Conservation (phyloP, 2,113 vertebrate species). For the Lethenteron reissneri region DNA sequence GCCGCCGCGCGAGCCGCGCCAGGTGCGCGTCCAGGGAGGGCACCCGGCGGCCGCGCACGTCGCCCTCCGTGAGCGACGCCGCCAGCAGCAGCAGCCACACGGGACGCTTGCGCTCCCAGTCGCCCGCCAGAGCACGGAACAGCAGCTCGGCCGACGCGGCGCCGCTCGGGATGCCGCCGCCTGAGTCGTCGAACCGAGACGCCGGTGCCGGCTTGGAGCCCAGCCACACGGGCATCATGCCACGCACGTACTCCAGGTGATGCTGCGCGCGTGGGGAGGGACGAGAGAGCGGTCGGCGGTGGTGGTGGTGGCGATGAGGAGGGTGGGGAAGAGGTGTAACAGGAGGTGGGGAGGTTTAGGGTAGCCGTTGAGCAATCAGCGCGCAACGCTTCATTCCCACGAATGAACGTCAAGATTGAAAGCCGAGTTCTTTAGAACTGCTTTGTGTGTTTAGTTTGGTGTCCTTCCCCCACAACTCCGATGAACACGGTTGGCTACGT, state of each 20-base stretch:
- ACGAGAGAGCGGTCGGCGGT: no score
- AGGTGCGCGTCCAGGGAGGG: conserved; percentile 78
- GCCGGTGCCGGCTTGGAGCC: conserved; percentile 71
- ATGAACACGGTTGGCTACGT: no score
- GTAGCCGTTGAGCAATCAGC: no score
- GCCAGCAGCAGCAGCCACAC: conserved; percentile 99
- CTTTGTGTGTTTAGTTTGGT: no score
- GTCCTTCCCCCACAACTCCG: no score
- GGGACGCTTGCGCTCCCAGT: conserved; percentile 92
- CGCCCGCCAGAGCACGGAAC: conserved; percentile 82
- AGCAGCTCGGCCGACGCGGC: conserved; percentile 59
- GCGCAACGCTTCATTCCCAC: no score
- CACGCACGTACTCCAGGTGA: conserved; percentile 85
- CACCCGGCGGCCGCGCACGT: conserved; percentile 66
- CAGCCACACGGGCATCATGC: conserved; percentile 97
- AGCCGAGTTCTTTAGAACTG: no score
- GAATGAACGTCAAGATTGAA: no score
- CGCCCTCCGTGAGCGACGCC: conserved; percentile 80
- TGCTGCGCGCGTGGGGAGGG: conserved; percentile 14
- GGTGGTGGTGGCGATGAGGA: no score
- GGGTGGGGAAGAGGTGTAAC: no score
- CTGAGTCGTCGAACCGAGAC: conserved; percentile 23
- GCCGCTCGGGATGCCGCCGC: not conserved
- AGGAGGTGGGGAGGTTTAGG: no score
- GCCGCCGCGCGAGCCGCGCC: conserved; percentile 69